A percentile compares a stretch with the other conserved stretches of the same genome.
Conservation (phyloP, 2,797 vertebrate genomes). For the Odontamblyopus rebecca region DNA sequence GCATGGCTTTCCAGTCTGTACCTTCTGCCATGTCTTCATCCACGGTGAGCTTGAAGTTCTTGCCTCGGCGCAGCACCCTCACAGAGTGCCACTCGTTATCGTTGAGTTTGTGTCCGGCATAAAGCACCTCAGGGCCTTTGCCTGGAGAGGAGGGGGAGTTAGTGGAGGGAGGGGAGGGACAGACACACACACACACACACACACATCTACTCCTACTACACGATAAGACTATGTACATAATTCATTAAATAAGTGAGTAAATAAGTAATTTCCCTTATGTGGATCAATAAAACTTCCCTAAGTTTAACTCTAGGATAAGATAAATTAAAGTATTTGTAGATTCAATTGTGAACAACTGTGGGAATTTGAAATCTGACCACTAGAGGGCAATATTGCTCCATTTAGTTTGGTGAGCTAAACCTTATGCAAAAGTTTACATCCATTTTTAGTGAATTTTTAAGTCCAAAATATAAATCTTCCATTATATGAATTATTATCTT, state of each 20-base stretch:
- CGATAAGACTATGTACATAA: neutral
- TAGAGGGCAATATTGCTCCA: slow-evolving; percentile 44
- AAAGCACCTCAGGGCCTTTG: slow-evolving; percentile 96
- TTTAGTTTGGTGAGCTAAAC: neutral
- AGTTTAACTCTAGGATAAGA: too few species aligned
- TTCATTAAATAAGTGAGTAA: too few species aligned
- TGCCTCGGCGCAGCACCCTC: slow-evolving; percentile 90
- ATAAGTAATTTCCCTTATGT: too few species aligned
- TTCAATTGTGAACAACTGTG: neutral
- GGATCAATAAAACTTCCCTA: too few species aligned
- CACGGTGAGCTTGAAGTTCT: slow-evolving; percentile 91
- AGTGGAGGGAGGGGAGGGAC: slow-evolving; percentile 57
- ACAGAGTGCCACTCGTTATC: slow-evolving; percentile 98
- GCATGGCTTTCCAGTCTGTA: slow-evolving; percentile 46
- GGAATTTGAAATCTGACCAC: slow-evolving; percentile 24
- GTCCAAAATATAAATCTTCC: neutral
- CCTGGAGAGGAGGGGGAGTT: slow-evolving; percentile 82
- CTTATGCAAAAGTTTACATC: neutral
- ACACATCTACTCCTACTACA: slow-evolving; percentile 5
- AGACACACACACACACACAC: slow-evolving; percentile 10
- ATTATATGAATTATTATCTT: neutral
- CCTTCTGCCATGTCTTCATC: slow-evolving; percentile 95
- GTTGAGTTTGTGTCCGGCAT: slow-evolving; percentile 96
- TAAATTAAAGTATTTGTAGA: neutral
- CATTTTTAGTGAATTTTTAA: neutral